Evolutionary conservation across 2,888 invertebrate genomes (phyloP).

Genomic region (Dilophus febrilis): DNA sequence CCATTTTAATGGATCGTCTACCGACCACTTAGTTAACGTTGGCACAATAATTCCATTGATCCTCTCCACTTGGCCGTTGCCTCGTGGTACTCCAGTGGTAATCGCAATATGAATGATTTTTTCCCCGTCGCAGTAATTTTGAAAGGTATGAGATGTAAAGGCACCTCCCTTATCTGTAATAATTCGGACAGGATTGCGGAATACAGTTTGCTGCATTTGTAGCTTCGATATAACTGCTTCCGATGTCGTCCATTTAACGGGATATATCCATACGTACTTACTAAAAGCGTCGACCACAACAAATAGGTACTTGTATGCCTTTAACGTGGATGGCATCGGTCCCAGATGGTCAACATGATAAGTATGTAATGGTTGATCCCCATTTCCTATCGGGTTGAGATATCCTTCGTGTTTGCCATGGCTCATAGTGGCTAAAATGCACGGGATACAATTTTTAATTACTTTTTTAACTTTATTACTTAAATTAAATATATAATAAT

Average conservation of each 20-base stretch:
- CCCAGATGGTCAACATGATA: slow-evolving; percentile 22
- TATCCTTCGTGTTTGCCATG: slow-evolving; percentile 20
- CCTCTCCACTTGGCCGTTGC: slow-evolving; percentile 22
- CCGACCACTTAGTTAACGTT: slow-evolving; percentile 19
- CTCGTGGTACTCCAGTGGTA: slow-evolving; percentile 17
- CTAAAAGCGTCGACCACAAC: slow-evolving; percentile 20
- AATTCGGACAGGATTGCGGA: slow-evolving; percentile 21
- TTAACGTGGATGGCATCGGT: slow-evolving; percentile 15
- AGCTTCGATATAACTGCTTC: slow-evolving; percentile 19
- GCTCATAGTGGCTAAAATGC: slow-evolving; percentile 12
- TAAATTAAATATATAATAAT: background rate
- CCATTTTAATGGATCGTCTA: slow-evolving; percentile 18
- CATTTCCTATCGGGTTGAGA: slow-evolving; percentile 19
- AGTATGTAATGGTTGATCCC: slow-evolving; percentile 16
- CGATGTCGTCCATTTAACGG: slow-evolving; percentile 15
- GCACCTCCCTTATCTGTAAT: slow-evolving; percentile 21
- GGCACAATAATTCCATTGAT: slow-evolving; percentile 19
- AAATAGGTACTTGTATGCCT: slow-evolving; percentile 19
- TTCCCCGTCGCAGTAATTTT: slow-evolving; percentile 18
- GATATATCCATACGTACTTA: slow-evolving; percentile 22
- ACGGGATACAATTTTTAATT: slow-evolving; percentile 8
- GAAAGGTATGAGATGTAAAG: slow-evolving; percentile 21
- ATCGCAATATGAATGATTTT: slow-evolving; percentile 17
- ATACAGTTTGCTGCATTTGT: slow-evolving; percentile 14
- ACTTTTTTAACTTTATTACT: slow-evolving; percentile 5